phyloP scores from a whole-genome alignment of 2,113 vertebrate species.

The Thunnus thynnus region DNA sequence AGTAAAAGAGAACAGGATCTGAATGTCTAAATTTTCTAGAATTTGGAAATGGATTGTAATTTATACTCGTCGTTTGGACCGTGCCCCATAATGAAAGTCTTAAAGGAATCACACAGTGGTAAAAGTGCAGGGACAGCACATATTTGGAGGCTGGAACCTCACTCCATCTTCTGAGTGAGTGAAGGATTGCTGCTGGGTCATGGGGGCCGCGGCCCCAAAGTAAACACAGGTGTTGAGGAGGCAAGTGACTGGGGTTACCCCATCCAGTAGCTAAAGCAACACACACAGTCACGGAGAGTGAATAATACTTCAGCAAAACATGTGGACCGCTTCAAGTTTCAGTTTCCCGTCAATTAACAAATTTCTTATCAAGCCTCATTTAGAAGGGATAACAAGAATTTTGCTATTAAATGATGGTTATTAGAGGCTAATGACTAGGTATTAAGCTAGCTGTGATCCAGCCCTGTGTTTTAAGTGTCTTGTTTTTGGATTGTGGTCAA shows the following conservation, averaged over 20 bases:
- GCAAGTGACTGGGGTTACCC: constrained; percentile 76
- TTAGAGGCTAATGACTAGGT: constrained; percentile 70
- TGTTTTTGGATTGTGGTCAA: constrained; percentile 61
- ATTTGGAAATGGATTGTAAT: constrained; percentile 76
- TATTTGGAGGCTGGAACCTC: constrained; percentile 83
- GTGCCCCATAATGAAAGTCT: constrained; percentile 76
- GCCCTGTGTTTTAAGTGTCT: constrained; percentile 53
- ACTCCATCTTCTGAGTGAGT: constrained; percentile 81
- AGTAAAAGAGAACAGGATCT: constrained; percentile 55
- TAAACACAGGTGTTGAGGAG: constrained; percentile 91
- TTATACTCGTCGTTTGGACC: constrained; percentile 66
- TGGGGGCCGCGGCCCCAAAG: constrained; percentile 85
- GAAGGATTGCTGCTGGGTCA: constrained; percentile 82
- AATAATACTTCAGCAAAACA: constrained; percentile 66
- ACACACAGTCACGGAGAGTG: constrained; percentile 71
- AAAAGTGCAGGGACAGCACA: constrained; percentile 81
- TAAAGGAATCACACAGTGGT: constrained; percentile 76
- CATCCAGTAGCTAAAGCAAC: constrained; percentile 80
- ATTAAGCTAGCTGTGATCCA: constrained; percentile 50
- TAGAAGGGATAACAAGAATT: constrained; percentile 73
- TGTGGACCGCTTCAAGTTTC: constrained; percentile 34
- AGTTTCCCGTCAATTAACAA: constrained; percentile 69
- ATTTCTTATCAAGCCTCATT: constrained; percentile 81
- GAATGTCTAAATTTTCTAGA: constrained; percentile 72
- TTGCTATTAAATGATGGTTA: constrained; percentile 64